Percentiles rank a stretch among this genome's conserved stretches.
phyloP scores from a whole-genome alignment of 2,113 vertebrate genomes.

The Herpetotheres cachinnans region DNA sequence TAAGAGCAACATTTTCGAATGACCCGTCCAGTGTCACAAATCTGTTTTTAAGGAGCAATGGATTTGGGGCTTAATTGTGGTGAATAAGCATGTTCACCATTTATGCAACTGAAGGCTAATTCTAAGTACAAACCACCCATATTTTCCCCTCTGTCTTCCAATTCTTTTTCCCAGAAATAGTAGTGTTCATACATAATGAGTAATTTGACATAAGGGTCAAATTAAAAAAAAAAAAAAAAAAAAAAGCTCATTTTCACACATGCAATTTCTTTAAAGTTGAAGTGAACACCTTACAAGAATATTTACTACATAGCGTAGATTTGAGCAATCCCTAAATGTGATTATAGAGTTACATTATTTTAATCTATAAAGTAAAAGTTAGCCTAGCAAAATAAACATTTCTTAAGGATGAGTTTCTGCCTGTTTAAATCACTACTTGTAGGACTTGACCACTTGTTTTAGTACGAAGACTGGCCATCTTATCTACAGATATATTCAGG shows the following conservation, averaged over 20 bases:
- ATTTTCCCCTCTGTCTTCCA: neutral
- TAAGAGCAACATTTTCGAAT: neutral
- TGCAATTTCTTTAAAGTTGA: neutral
- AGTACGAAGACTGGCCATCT: neutral
- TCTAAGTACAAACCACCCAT: neutral
- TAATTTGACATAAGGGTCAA: neutral
- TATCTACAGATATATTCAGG: neutral
- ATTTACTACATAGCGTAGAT: accelerated
- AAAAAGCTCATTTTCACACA: neutral
- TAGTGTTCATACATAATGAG: accelerated
- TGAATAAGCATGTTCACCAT: neutral
- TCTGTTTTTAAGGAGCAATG: neutral
- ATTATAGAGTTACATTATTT: too few species aligned
- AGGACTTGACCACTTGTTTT: neutral
- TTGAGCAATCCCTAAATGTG: too few species aligned
- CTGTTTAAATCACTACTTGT: neutral
- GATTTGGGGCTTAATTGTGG: neutral
- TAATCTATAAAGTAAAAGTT: neutral
- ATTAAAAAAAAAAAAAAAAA: neutral
- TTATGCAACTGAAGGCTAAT: neutral
- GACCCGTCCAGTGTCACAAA: neutral
- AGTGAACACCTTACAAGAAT: neutral
- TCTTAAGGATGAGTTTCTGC: neutral
- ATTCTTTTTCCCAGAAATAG: neutral
- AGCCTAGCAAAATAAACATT: neutral